Conservation (phyloP, 2,888 invertebrate species). For the Orthonychiurus folsomi region DNA sequence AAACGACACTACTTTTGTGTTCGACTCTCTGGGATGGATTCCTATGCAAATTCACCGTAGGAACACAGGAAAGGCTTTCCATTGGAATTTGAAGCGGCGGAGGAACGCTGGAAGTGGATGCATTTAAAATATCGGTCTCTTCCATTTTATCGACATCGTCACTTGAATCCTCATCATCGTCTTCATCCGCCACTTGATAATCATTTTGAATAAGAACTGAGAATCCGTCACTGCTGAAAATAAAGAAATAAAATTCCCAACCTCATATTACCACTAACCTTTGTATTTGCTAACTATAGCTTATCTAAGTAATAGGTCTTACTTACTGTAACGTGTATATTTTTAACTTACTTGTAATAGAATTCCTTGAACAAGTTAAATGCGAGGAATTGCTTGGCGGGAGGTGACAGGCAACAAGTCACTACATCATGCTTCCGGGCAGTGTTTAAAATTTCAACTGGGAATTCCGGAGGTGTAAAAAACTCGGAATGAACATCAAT, state of each 20-base stretch:
- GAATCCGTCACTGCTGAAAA: conserved; percentile 31
- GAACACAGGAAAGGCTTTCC: conserved; percentile 34
- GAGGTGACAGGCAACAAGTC: conserved; percentile 36
- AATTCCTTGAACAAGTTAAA: conserved; percentile 40
- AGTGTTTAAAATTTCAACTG: conserved; percentile 39
- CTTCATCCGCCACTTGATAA: not conserved
- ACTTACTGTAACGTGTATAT: not conserved
- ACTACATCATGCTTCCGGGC: conserved; percentile 36
- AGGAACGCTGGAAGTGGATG: not conserved
- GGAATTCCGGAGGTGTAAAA: conserved; percentile 40
- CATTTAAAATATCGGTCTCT: conserved; percentile 12
- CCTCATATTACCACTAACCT: not conserved
- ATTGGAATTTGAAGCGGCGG: conserved; percentile 31
- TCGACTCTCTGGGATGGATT: conserved; percentile 8
- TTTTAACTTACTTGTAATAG: conserved; percentile 31
- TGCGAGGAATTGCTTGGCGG: conserved; percentile 39
- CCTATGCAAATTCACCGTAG: conserved; percentile 18
- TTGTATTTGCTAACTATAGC: too few species aligned
- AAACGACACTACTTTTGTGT: conserved; percentile 26
- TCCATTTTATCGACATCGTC: conserved; percentile 10
- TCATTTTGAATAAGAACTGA: conserved; percentile 37
- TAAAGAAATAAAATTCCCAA: not conserved
- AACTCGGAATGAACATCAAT: conserved; percentile 40
- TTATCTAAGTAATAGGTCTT: conserved; percentile 1
- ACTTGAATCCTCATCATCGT: not conserved